phyloP scores from a whole-genome alignment of 2,888 invertebrate genomes.

The Noctua janthina region DNA sequence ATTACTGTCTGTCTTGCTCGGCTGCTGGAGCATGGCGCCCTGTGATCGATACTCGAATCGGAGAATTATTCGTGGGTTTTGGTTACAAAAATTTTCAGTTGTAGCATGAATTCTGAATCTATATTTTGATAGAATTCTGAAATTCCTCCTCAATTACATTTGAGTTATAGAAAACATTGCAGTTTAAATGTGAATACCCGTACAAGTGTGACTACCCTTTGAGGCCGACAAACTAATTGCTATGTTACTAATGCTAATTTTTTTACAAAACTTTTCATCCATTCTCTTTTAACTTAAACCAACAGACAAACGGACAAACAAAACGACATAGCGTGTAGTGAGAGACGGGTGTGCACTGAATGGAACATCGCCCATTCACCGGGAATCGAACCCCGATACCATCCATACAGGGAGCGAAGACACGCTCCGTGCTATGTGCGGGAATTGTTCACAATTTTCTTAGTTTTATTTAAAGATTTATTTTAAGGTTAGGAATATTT shows the following conservation, averaged over 20 bases:
- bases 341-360: constrained; percentile 72
- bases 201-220: neutral
- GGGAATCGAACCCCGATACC: constrained; percentile 76
- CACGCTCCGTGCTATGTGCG: constrained; percentile 67
- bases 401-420: constrained; percentile 74
- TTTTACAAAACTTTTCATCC: neutral
- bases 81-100: no score
- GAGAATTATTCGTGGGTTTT: no score
- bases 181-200: neutral
- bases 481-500: constrained; percentile 47
- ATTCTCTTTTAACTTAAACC: constrained; percentile 61
- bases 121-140: no score
- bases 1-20: no score
- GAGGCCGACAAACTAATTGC: neutral
- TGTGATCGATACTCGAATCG: neutral
- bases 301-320: constrained; percentile 66
- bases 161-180: no score
- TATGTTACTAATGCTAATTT: neutral
- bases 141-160: no score
- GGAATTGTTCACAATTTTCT: constrained; percentile 58
- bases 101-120: no score
- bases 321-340: constrained; percentile 70
- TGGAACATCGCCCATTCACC: constrained; percentile 80
- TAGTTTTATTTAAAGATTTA: constrained; percentile 58
- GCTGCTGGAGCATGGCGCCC: neutral